Evolutionary conservation across 1,140 invertebrate genomes (phyloP).

Genomic region (Drosophila lacertosa): DNA sequence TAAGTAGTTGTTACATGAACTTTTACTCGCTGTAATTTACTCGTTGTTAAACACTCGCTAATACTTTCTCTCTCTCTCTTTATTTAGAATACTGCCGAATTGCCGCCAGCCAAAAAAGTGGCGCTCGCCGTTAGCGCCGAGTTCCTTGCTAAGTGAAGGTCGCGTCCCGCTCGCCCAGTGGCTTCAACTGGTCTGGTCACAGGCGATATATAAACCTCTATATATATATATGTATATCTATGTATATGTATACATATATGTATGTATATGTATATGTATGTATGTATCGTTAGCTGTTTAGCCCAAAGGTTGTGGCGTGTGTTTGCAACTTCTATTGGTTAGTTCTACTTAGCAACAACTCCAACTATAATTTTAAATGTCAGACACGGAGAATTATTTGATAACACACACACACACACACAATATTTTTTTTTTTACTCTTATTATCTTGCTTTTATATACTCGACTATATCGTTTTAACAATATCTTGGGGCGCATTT

Average conservation of each 20-base stretch:
- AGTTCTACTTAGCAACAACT: constrained; percentile 12
- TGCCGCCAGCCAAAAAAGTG: constrained; percentile 63
- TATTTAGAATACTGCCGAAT: constrained; percentile 45
- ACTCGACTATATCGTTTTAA: constrained; percentile 1
- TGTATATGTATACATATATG: constrained; percentile 13
- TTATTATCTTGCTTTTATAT: constrained; percentile 1
- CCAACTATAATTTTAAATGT: neutral
- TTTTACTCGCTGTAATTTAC: neutral
- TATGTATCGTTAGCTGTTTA: constrained; percentile 26
- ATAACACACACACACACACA: constrained; percentile 11
- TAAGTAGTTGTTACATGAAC: no score
- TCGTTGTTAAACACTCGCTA: neutral
- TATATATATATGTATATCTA: constrained; percentile 4
- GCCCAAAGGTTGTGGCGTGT: constrained; percentile 26
- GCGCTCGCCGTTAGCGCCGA: constrained; percentile 46
- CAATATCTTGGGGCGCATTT: constrained; percentile 43
- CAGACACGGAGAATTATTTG: neutral
- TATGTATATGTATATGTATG: constrained; percentile 25
- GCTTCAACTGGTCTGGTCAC: constrained; percentile 24
- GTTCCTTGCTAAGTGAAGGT: constrained; percentile 44
- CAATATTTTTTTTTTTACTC: constrained; percentile 13
- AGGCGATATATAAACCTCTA: constrained; percentile 7
- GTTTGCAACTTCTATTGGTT: constrained; percentile 13
- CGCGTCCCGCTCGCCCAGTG: neutral
- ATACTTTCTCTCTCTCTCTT: neutral